Evolutionary conservation across 2,113 vertebrate species (phyloP).

Genomic region (Suncus etruscus): DNA sequence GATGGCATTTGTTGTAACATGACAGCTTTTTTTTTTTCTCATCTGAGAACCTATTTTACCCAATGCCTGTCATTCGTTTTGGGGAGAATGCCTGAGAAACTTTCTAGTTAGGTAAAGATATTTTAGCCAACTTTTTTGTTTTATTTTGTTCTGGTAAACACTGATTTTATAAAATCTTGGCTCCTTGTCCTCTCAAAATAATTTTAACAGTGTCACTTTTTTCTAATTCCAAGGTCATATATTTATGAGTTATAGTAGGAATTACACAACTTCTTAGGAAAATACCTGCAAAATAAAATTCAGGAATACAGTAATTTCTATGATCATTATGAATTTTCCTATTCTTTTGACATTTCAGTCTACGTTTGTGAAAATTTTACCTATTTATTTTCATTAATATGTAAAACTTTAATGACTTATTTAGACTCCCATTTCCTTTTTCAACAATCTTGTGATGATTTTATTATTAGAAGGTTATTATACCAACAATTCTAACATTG

Average conservation of each 20-base stretch:
- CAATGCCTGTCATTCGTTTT: conserved; percentile 38
- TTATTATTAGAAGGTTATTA: conserved; percentile 62
- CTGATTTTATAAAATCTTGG: conserved; percentile 52
- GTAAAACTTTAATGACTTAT: conserved; percentile 35
- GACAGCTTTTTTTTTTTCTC: conserved; percentile 20
- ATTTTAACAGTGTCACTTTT: conserved; percentile 57
- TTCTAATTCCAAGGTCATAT: conserved; percentile 44
- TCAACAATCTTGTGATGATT: conserved; percentile 67
- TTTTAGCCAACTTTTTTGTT: conserved; percentile 19
- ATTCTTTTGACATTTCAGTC: background rate
- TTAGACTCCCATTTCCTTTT: conserved; percentile 32
- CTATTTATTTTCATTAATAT: conserved; percentile 34
- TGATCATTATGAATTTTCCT: conserved; percentile 58
- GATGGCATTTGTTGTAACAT: conserved; percentile 52
- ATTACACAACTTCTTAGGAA: conserved; percentile 39
- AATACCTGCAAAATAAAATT: conserved; percentile 47
- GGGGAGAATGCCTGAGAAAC: conserved; percentile 33
- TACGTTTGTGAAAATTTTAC: conserved; percentile 25
- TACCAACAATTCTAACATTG: conserved; percentile 51
- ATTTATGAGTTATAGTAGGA: background rate
- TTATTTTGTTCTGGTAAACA: background rate
- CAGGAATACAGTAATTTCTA: conserved; percentile 30
- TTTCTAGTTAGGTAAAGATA: conserved; percentile 53
- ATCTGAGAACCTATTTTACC: conserved; percentile 14
- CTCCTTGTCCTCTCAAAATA: conserved; percentile 40